Evolutionary conservation across 1,140 invertebrate species (phyloP).

Genomic region (Mercenaria mercenaria): DNA sequence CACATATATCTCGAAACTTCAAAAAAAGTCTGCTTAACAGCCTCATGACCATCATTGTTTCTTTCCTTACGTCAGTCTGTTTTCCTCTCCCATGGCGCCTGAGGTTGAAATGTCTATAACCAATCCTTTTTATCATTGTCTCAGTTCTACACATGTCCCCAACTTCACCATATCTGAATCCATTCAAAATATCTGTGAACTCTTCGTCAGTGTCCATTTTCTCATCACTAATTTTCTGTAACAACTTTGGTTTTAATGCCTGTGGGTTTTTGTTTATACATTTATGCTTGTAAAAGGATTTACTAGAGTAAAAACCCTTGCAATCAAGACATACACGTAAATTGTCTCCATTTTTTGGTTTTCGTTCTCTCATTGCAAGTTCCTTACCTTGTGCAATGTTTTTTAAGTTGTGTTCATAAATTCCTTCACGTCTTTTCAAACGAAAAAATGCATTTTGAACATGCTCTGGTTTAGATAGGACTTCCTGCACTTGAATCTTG

Average conservation of each 20-base stretch:
- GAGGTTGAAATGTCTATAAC: background rate
- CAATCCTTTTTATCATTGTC: slow-evolving; percentile 16
- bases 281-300: slow-evolving; percentile 52
- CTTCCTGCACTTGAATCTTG: too few relatives aligned
- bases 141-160: background rate
- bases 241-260: background rate
- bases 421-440: too few relatives aligned
- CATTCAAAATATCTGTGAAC: slow-evolving; percentile 38
- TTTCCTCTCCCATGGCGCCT: background rate
- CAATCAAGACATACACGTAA: slow-evolving; percentile 45
- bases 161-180: background rate
- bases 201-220: too few relatives aligned
- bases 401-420: background rate
- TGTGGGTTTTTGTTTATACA: slow-evolving; percentile 6
- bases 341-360: slow-evolving; percentile 44
- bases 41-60: slow-evolving; percentile 21
- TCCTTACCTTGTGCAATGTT: slow-evolving; percentile 11
- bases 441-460: too few relatives aligned
- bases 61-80: background rate
- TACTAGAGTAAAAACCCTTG: slow-evolving; percentile 49
- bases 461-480: too few relatives aligned
- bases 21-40: background rate
- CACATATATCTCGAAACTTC: background rate
- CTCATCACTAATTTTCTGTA: background rate
- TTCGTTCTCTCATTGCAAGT: slow-evolving; percentile 52